Conservation (phyloP, 2,797 vertebrate genomes). For the Poeciliopsis presidionis region DNA sequence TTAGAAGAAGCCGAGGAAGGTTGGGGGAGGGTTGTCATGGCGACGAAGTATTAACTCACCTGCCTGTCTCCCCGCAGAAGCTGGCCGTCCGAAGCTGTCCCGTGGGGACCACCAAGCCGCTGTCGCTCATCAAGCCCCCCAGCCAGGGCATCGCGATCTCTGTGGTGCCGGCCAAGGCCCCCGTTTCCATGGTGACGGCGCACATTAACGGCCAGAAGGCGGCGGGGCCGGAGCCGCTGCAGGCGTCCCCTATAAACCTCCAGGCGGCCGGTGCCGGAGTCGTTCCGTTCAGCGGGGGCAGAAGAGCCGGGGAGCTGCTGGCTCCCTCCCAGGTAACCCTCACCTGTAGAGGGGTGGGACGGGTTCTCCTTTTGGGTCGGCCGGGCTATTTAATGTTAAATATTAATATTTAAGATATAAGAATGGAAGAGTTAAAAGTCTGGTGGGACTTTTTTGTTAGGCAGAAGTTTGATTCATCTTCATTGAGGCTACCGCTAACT, state of each 20-base stretch:
- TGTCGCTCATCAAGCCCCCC: conserved; percentile 81
- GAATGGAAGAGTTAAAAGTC: not conserved
- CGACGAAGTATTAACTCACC: not conserved
- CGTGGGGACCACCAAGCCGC: conserved; percentile 79
- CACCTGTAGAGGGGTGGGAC: conserved; percentile 2
- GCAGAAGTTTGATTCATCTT: no score
- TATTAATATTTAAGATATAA: not conserved
- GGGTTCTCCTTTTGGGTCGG: no score
- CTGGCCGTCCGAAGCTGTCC: conserved; percentile 86
- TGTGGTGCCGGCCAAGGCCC: conserved; percentile 82
- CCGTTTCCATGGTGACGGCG: conserved; percentile 88
- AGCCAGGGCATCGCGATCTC: conserved; percentile 83
- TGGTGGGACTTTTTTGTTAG: not conserved
- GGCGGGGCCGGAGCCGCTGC: conserved; percentile 77
- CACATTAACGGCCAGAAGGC: conserved; percentile 85
- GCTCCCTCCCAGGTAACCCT: conserved; percentile 77
- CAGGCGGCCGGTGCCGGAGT: conserved; percentile 73
- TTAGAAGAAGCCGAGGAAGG: not conserved
- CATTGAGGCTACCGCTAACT: no score
- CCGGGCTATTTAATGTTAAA: not conserved
- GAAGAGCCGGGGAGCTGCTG: conserved; percentile 72
- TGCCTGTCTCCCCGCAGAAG: conserved; percentile 72
- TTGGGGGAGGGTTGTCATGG: not conserved
- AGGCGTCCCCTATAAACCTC: conserved; percentile 82
- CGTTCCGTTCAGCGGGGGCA: conserved; percentile 70